phyloP scores from a whole-genome alignment of 2,888 invertebrate genomes.

The Ectropis crepuscularia region DNA sequence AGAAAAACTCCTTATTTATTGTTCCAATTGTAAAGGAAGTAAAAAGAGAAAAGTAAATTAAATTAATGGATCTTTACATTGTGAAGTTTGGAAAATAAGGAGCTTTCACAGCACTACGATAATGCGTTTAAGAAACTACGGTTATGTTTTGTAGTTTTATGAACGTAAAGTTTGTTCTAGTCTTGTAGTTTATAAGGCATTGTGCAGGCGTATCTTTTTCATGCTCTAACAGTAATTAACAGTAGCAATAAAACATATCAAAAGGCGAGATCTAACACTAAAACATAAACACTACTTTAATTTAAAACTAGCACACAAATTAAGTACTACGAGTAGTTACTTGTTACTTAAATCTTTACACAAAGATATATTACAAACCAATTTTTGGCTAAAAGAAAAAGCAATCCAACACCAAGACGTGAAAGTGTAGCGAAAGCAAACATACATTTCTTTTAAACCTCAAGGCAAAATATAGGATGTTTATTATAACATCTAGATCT shows the following conservation, averaged over 20 bases:
- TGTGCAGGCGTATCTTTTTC: slow-evolving; percentile 46
- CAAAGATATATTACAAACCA: not conserved
- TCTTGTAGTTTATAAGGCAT: slow-evolving; percentile 51
- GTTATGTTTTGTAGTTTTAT: slow-evolving; percentile 27
- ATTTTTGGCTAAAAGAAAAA: slow-evolving; percentile 38
- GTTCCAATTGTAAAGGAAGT: not conserved
- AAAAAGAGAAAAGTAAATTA: not conserved
- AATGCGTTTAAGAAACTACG: slow-evolving; percentile 41
- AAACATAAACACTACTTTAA: slow-evolving; percentile 3
- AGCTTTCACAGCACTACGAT: slow-evolving; percentile 56
- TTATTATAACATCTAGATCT: slow-evolving; percentile 1
- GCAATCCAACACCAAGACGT: slow-evolving; percentile 66
- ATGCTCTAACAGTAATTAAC: slow-evolving; percentile 50
- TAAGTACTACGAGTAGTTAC: slow-evolving; percentile 22
- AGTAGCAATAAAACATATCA: slow-evolving; percentile 35
- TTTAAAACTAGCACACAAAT: slow-evolving; percentile 26
- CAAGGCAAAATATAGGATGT: slow-evolving; percentile 23
- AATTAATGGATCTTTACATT: slow-evolving; percentile 6
- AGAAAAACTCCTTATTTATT: slow-evolving; percentile 58
- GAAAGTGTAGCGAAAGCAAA: slow-evolving; percentile 59
- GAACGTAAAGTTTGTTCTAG: slow-evolving; percentile 41
- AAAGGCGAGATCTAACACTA: slow-evolving; percentile 25
- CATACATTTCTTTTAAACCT: slow-evolving; percentile 38
- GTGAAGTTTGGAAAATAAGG: slow-evolving; percentile 47
- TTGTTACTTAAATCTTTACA: slow-evolving; percentile 3